These are phyloP conservation scores for Prochilodus magdalenae DNA, from an alignment of 2,113 vertebrate species.

Conservation along the genomic window DNA sequence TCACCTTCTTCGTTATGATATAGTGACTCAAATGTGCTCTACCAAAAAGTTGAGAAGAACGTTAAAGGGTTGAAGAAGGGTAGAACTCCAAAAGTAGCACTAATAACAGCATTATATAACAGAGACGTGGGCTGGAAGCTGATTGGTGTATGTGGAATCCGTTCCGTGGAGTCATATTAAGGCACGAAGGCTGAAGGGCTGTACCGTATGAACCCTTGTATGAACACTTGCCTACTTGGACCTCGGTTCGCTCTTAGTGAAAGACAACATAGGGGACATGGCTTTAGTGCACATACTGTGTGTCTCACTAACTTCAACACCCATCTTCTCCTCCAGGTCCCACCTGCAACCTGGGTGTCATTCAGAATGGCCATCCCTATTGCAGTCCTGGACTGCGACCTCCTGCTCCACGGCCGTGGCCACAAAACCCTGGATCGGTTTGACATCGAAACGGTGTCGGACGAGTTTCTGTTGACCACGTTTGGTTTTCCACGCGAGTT, in stretches of 20 bases:
- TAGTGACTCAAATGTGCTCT: too few species aligned
- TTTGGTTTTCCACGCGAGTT: conserved; percentile 95
- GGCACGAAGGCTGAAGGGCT: too few species aligned
- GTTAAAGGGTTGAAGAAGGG: too few species aligned
- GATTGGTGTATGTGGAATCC: too few species aligned
- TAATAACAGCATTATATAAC: too few species aligned
- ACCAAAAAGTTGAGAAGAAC: too few species aligned
- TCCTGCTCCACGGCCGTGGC: conserved; percentile 92
- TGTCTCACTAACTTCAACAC: not conserved
- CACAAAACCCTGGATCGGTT: conserved; percentile 94
- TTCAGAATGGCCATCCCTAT: conserved; percentile 88
- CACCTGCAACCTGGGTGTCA: not conserved
- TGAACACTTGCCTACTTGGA: not conserved
- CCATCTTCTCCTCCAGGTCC: not conserved
- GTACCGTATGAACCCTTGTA: too few species aligned
- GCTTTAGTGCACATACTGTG: not conserved
- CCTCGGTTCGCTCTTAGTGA: not conserved
- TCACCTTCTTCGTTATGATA: too few species aligned
- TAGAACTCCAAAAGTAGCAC: too few species aligned
- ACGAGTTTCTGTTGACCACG: conserved; percentile 85
- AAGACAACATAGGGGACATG: not conserved
- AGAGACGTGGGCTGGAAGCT: too few species aligned
- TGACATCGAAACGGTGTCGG: conserved; percentile 88
- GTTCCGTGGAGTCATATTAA: too few species aligned
- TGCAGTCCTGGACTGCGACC: conserved; percentile 92